Evolutionary conservation across 1,140 invertebrate species (phyloP), one percentile per base, ranked within the genome.

Genomic region (Leptopilina boulardi): DNA sequence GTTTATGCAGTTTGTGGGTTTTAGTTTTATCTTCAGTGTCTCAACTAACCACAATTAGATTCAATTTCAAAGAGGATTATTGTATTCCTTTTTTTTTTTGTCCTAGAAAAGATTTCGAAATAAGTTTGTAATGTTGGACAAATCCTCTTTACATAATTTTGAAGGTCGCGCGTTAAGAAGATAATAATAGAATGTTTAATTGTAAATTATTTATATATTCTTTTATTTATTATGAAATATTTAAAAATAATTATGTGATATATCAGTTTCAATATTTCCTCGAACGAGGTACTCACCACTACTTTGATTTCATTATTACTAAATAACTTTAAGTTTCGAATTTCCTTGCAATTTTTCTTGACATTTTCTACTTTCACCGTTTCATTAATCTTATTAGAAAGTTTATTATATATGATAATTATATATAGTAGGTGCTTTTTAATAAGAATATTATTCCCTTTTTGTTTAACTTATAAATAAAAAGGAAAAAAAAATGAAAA

Each of bases 371-470:
- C n/a, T 11, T 44, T 15, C 42, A 44, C 42, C 42, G 2, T 51
- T 51, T 51, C 47, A n/a, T n/a, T 51, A 51, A 51, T 51, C 47
- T 51, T 18, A 51, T 51, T 51, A 44, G 42, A 44, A 44, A 44
- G 0, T n/a, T 44, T 5, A 38, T 38, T 38, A 38, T 38, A 3
- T 38, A 38, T 3, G 34, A 38, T n/a, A n/a, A n/a, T n/a, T n/a
- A n/a, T n/a, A n/a, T n/a, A n/a, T n/a, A n/a, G n/a, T n/a, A n/a
- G n/a, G n/a, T n/a, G n/a, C n/a, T n/a, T n/a, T n/a, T n/a, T n/a
- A n/a, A n/a, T n/a, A n/a, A n/a, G n/a, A n/a, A n/a, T n/a, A n/a
- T n/a, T n/a, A n/a, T n/a, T n/a, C n/a, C n/a, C n/a, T n/a, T n/a
- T n/a, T n/a, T n/a, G n/a, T n/a, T n/a, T n/a, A n/a, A n/a, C n/a